Percentiles rank a stretch among this genome's conserved stretches.
phyloP scores from a whole-genome alignment of 2,113 vertebrate species.

The Entomyzon cyanotis region DNA sequence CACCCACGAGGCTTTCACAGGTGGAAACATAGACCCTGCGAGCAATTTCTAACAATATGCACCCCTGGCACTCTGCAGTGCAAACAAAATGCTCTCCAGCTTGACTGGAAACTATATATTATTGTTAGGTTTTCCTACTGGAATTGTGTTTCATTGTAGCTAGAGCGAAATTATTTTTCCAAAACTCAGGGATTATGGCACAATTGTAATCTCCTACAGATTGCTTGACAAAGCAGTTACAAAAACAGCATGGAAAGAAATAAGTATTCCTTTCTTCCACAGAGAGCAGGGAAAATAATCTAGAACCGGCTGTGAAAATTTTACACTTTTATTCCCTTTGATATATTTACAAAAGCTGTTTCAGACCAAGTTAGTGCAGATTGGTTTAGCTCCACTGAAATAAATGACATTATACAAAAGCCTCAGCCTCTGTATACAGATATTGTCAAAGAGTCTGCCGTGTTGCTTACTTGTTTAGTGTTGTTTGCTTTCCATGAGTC shows the following conservation, averaged over 20 bases:
- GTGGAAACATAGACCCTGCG: background rate
- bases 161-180: background rate
- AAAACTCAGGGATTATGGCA: background rate
- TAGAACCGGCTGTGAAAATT: background rate
- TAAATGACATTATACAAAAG: background rate
- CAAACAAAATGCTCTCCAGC: background rate
- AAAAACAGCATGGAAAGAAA: background rate
- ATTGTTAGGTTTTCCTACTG: background rate
- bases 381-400: background rate
- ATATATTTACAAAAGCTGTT: background rate
- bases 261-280: background rate
- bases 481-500: background rate
- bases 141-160: background rate
- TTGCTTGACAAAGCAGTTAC: background rate
- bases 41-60: background rate
- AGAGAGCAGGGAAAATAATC: background rate
- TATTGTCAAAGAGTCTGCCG: background rate
- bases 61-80: background rate
- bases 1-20: background rate
- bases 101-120: background rate
- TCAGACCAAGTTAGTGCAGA: background rate
- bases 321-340: accelerated
- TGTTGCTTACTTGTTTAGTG: background rate
- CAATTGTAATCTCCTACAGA: background rate
- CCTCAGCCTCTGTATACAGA: background rate